These are phyloP conservation scores for Chrysolina americana DNA, from an alignment of 2,888 invertebrate genomes.

Conservation along the genomic window DNA sequence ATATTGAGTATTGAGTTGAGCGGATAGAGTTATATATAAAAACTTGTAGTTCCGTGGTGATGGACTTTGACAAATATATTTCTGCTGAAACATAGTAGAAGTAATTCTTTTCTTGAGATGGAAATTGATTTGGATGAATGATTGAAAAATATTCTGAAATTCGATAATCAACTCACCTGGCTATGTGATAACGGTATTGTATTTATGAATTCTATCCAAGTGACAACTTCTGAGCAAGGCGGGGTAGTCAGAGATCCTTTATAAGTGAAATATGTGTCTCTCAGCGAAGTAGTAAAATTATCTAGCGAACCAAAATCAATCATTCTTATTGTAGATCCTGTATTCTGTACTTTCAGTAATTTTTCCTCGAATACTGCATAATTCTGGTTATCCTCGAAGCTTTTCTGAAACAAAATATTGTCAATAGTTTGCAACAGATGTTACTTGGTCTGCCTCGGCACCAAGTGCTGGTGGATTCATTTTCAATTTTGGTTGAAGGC, in stretches of 20 bases:
- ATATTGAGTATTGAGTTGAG: no score
- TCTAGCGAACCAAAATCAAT: conserved; percentile 77
- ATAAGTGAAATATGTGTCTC: conserved; percentile 83
- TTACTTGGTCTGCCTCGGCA: no score
- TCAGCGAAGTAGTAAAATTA: conserved; percentile 72
- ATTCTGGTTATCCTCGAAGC: conserved; percentile 45
- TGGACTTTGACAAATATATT: no score
- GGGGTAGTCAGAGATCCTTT: conserved; percentile 87
- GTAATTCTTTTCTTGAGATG: no score
- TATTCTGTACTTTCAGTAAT: conserved; percentile 75
- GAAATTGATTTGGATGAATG: no score
- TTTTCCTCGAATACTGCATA: conserved; percentile 59
- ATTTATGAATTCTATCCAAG: conserved; percentile 84
- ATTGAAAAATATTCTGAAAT: background rate
- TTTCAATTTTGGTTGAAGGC: no score
- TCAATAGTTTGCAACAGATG: background rate
- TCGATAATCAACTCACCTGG: conserved; percentile 73
- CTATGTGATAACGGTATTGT: conserved; percentile 80
- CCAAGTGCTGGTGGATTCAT: no score
- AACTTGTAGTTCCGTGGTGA: no score
- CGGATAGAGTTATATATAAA: no score
- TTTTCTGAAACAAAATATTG: conserved; percentile 37
- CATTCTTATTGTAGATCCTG: conserved; percentile 74
- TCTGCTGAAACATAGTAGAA: no score
- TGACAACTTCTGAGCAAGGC: conserved; percentile 85